These are phyloP conservation scores for Scomberomorus guttatus DNA, from an alignment of 2,797 vertebrate species.

Conservation along the genomic window DNA sequence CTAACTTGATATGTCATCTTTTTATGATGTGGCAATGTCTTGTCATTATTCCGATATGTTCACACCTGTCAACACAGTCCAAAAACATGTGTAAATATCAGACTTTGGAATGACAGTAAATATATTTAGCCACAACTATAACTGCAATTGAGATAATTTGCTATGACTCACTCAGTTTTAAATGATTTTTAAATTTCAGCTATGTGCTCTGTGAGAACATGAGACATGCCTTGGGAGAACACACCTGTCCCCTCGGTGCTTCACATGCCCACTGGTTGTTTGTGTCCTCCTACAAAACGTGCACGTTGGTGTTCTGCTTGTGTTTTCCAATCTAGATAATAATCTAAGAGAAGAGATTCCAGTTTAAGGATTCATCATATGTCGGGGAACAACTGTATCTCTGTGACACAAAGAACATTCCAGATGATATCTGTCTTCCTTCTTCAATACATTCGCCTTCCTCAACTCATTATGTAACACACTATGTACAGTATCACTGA, in stretches of 20 bases:
- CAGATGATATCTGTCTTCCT: constrained; percentile 71
- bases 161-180: background rate
- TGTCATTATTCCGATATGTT: background rate
- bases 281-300: background rate
- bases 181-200: background rate
- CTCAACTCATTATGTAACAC: constrained; percentile 30
- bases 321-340: constrained; percentile 21
- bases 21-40: background rate
- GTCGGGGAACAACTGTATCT: background rate
- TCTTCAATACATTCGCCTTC: background rate
- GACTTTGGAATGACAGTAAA: background rate
- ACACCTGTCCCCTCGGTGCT: background rate
- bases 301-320: constrained; percentile 7
- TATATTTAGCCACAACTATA: background rate
- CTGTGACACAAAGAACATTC: constrained; percentile 72
- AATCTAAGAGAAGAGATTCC: constrained; percentile 59
- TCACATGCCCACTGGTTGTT: background rate
- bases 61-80: background rate
- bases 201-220: background rate
- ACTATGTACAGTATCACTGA: background rate
- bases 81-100: background rate
- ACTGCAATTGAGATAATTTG: background rate
- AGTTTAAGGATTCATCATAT: constrained; percentile 43
- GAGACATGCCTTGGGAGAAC: background rate
- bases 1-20: background rate